Evolutionary conservation across 2,888 invertebrate species (phyloP), one percentile per base, ranked within the genome.

Genomic region (Oeneis ivallda): DNA sequence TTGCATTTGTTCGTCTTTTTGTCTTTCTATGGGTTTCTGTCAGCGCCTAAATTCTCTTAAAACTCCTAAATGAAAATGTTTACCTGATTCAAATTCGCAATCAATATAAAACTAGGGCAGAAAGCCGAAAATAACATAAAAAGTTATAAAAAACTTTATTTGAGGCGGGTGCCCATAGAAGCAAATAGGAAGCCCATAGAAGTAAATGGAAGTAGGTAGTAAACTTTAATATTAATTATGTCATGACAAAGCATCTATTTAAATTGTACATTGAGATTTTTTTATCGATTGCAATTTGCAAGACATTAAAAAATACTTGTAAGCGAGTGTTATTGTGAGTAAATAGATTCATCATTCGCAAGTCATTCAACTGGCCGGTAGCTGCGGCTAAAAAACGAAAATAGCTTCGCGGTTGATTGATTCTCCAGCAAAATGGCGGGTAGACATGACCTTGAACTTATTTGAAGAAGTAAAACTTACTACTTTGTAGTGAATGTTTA

Each of bases 401-500:
- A 54, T 37, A 56, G 34, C 54, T 62, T 62, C 7, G 26, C 54
- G 62, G 54, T 37, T 39, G 19, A 56, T 56, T 13, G 56, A 56
- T 19, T 62, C 47, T n/a, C n/a, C 32, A 26, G 43, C 17, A 54
- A 53, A 53, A 62, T 62, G 62, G 53, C 53, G 43, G 53, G 43
- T 54, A 62, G 32, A 13, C 17, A 50, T 54, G 37, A 15, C 62
- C 62, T 56, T 62, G 62, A 54, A 32, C 47, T 11, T 19, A 54
- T 37, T 37, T 39, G 54, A 47, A 56, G 47, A 10, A 43, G 62
- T 62, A 34, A 54, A 45, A 62, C 26, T 54, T 56, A 56, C 39
- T 11, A 54, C 26, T 54, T 39, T 1, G 39, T 45, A 53, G 62
- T 53, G 62, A 62, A 62, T 43, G 53, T 62, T 54, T 54, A 43